Evolutionary conservation across 1,140 invertebrate genomes (phyloP).

Genomic region (Mesaphorura yosii): DNA sequence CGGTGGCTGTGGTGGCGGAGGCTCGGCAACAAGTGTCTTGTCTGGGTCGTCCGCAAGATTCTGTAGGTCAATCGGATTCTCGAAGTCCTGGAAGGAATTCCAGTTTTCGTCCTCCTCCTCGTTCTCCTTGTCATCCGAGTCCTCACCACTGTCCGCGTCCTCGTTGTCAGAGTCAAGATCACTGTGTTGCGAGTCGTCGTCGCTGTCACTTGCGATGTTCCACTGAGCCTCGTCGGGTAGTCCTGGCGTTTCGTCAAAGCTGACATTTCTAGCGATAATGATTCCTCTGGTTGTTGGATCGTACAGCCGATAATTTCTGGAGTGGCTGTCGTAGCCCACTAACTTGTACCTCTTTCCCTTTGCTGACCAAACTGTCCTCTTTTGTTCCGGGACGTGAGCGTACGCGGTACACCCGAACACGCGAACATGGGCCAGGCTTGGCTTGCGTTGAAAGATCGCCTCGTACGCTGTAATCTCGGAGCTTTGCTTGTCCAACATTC

Average conservation of each 20-base stretch:
- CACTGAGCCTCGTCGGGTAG: not conserved
- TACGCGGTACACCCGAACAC: slow-evolving; percentile 33
- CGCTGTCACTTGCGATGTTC: not conserved
- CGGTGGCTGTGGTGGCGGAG: too few species aligned
- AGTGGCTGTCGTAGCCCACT: slow-evolving; percentile 1
- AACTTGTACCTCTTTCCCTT: not conserved
- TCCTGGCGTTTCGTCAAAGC: not conserved
- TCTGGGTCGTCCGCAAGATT: too few species aligned
- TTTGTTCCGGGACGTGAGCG: slow-evolving; percentile 25
- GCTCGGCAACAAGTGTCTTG: too few species aligned
- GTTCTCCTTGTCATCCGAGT: not conserved
- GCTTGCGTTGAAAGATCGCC: slow-evolving; percentile 24
- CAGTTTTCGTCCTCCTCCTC: not conserved
- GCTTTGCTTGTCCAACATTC: slow-evolving; percentile 1
- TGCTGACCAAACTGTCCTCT: not conserved
- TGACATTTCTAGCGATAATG: not conserved
- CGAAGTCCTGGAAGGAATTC: too few species aligned
- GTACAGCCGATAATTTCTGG: not conserved
- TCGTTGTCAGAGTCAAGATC: too few species aligned
- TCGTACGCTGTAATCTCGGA: slow-evolving; percentile 26
- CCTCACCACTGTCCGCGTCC: not conserved
- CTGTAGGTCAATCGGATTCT: too few species aligned
- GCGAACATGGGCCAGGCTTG: slow-evolving; percentile 29
- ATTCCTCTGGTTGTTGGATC: not conserved
- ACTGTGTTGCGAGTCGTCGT: not conserved